A percentile compares a stretch with the other conserved stretches of the same genome.
phyloP scores from a whole-genome alignment of 2,888 invertebrate genomes.

The Melinaea menophilus region DNA sequence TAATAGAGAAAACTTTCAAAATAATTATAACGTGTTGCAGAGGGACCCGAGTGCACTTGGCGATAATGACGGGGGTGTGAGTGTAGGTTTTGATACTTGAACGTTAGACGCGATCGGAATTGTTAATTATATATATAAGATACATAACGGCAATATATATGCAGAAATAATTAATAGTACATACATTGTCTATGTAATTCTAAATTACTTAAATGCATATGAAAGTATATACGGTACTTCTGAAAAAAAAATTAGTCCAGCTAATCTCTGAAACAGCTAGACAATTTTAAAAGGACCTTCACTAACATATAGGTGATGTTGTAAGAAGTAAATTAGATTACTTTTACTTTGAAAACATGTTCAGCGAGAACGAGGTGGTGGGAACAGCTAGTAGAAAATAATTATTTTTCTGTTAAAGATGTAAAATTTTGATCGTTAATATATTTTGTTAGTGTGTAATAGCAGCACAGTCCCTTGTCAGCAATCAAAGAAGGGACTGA shows the following conservation, averaged over 20 bases:
- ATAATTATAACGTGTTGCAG: constrained; percentile 66
- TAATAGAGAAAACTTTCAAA: constrained; percentile 64
- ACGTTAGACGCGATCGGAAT: constrained; percentile 10
- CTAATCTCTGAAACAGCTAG: too few relatives aligned
- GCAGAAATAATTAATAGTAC: background rate
- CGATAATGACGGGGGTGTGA: constrained; percentile 55
- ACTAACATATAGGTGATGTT: too few relatives aligned
- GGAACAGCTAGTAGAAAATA: background rate
- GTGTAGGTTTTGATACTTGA: constrained; percentile 27
- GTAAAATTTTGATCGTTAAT: background rate
- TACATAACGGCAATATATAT: background rate
- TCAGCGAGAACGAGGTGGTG: too few relatives aligned
- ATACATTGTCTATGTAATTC: too few relatives aligned
- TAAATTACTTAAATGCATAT: too few relatives aligned
- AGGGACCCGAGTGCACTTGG: constrained; percentile 63
- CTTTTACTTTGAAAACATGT: too few relatives aligned
- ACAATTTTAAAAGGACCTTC: too few relatives aligned
- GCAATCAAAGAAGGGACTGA: constrained; percentile 23
- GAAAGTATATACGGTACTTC: too few relatives aligned
- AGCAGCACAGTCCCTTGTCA: constrained; percentile 13
- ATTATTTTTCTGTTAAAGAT: background rate
- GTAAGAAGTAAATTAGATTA: too few relatives aligned
- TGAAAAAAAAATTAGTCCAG: too few relatives aligned
- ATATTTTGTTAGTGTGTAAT: constrained; percentile 7
- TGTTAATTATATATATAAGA: background rate